phyloP scores from a whole-genome alignment of 2,888 invertebrate genomes.

The Ditula angustiorana region DNA sequence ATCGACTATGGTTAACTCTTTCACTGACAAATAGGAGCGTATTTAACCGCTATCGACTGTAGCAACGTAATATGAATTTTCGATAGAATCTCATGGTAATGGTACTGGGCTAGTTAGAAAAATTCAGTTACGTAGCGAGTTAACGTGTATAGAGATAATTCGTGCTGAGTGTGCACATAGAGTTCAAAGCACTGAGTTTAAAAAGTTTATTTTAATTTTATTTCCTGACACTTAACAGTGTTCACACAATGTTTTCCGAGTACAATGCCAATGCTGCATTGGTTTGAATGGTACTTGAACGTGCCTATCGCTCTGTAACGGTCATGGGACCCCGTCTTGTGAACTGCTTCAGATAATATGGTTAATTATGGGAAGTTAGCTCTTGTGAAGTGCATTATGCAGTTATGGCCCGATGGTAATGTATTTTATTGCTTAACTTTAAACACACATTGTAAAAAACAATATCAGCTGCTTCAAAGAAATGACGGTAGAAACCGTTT shows the following conservation, averaged over 20 bases:
- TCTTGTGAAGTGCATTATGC: background rate
- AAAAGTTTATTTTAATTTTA: background rate
- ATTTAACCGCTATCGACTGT: too few species aligned
- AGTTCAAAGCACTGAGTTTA: background rate
- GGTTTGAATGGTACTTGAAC: background rate
- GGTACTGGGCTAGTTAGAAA: too few species aligned
- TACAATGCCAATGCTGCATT: conserved; percentile 24
- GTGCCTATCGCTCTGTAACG: conserved; percentile 19
- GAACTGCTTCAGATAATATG: conserved; percentile 6
- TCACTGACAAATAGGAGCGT: too few species aligned
- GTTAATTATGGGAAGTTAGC: conserved; percentile 22
- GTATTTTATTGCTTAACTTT: too few species aligned
- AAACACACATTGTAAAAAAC: too few species aligned
- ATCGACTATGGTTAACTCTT: too few species aligned
- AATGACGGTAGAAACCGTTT: too few species aligned
- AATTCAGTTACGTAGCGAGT: too few species aligned
- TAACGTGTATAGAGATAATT: too few species aligned
- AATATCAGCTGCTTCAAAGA: too few species aligned
- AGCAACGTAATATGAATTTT: too few species aligned
- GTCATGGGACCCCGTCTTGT: conserved; percentile 13
- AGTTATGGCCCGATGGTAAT: background rate
- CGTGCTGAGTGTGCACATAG: background rate
- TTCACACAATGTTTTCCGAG: conserved; percentile 29
- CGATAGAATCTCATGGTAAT: too few species aligned
- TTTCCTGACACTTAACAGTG: conserved; percentile 11